Base-by-base conservation (phyloP, 1,140 invertebrate genomes). In the Drosophila obscura region DNA sequence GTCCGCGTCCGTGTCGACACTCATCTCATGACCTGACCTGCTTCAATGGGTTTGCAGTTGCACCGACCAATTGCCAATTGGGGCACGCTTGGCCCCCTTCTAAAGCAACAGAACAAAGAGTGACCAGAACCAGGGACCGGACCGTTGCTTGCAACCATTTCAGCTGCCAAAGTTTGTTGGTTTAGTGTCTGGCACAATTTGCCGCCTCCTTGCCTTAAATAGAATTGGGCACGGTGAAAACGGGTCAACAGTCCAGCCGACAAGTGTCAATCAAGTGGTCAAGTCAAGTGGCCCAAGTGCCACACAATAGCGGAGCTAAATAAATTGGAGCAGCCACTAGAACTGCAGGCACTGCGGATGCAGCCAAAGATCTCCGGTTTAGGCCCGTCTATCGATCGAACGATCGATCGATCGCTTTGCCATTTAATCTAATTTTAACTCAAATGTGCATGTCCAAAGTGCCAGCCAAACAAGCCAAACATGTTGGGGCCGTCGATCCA, bases 371-470 rank as follows among this genome's bases (percentile, higher is more conserved):
- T 45, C 50, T 26, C 44, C 15, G 11, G 11, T 39, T 39, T 11
- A 16, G 4, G 22, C 11, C 55, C 44, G 31, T 22, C 66, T 26
- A 39, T 53, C 61, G 39, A 31, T 65, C n/a, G 43, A 28, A 22
- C 26, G 35, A n/a, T 24, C 15, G 22, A 46, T 28, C 49, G 50
- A 62, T 61, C 59, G 63, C 51, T 45, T 26, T 66, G 60, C 62
- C 63, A 88, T 67, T 72, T 88, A 85, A 85, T 87, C 82, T 87
- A 87, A 85, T 78, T 87, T 87, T 88, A 87, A 87, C 81, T 85
- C 48, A 56, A 82, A 79, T 57, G 73, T 73, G 79, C 79, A 81
- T 82, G 63, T 62, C 52, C 59, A 66, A 55, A 39, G 66, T 65
- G 51, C 31, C 51, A 39, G 26, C 43, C 49, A 52, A 85, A 85